These are phyloP conservation scores for Parazoanthus swiftii DNA, from an alignment of 92 coral and sea anemone genomes.

Conservation along the genomic window DNA sequence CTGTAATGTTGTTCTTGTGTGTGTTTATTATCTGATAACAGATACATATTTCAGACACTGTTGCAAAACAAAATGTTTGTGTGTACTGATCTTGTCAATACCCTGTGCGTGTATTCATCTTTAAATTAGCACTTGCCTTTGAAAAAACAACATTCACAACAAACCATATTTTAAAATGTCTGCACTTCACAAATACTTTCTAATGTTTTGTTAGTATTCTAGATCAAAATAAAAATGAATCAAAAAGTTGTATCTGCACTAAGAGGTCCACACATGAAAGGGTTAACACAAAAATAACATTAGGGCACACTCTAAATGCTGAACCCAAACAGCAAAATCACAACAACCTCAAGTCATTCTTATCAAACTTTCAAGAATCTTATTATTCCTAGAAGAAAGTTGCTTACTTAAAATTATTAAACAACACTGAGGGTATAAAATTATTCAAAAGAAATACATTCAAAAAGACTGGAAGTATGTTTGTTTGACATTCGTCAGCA, in stretches of 20 bases:
- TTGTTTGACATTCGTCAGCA: neutral
- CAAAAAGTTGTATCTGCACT: neutral
- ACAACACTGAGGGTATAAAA: neutral
- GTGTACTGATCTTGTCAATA: constrained; percentile 7
- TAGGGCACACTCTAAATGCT: neutral
- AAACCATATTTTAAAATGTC: constrained; percentile 3
- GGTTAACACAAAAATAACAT: neutral
- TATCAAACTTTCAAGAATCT: neutral
- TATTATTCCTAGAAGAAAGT: neutral
- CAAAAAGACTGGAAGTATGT: neutral
- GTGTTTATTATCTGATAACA: constrained; percentile 13
- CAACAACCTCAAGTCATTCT: neutral
- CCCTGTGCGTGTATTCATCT: neutral
- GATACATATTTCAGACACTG: neutral
- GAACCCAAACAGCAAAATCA: constrained; percentile 10
- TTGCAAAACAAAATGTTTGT: constrained; percentile 40
- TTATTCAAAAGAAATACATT: neutral
- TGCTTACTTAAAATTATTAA: neutral
- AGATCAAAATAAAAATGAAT: neutral
- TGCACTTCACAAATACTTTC: constrained; percentile 3
- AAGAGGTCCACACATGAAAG: neutral
- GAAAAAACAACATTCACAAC: neutral
- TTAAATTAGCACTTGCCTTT: neutral
- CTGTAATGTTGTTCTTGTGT: neutral
- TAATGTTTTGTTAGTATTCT: neutral